A percentile compares a stretch with the other conserved stretches of the same genome.
Conservation (phyloP, 2,888 invertebrate species). For the Oegoconia quadripuncta region DNA sequence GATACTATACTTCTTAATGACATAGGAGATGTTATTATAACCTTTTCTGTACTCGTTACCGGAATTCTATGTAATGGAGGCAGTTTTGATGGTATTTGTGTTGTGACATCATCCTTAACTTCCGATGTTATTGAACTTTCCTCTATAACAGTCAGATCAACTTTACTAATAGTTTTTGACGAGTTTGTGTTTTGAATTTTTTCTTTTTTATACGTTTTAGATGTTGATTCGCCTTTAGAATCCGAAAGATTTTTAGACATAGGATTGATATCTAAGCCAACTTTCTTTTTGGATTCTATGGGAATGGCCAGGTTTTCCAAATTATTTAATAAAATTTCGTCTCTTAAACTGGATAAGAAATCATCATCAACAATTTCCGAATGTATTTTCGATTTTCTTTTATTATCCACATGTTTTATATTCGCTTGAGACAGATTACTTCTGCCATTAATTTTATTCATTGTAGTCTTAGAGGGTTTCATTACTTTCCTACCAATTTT, state of each 20-base stretch:
- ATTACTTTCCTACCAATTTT: not conserved
- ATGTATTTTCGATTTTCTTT: slow-evolving; percentile 1
- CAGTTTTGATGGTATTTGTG: slow-evolving; percentile 15
- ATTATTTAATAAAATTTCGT: slow-evolving; percentile 41
- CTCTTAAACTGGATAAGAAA: slow-evolving; percentile 35
- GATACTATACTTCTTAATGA: slow-evolving; percentile 10
- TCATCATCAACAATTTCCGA: slow-evolving; percentile 35
- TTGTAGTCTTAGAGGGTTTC: not conserved
- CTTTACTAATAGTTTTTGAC: too few species aligned
- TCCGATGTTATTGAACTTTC: too few species aligned
- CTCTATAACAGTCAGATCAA: too few species aligned
- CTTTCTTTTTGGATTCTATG: slow-evolving; percentile 18
- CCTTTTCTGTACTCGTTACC: slow-evolving; percentile 3
- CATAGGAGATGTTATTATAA: slow-evolving; percentile 12
- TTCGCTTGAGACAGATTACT: not conserved
- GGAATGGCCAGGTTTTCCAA: slow-evolving; percentile 54
- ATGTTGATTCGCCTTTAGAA: not conserved
- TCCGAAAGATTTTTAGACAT: not conserved
- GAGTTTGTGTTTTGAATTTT: not conserved
- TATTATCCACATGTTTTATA: not conserved
- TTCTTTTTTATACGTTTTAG: too few species aligned
- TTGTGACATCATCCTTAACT: not conserved
- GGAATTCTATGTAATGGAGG: slow-evolving; percentile 16
- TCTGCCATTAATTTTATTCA: not conserved
- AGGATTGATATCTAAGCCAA: not conserved